phyloP scores from a whole-genome alignment of 2,113 vertebrate species.

The Elachura formosa region DNA sequence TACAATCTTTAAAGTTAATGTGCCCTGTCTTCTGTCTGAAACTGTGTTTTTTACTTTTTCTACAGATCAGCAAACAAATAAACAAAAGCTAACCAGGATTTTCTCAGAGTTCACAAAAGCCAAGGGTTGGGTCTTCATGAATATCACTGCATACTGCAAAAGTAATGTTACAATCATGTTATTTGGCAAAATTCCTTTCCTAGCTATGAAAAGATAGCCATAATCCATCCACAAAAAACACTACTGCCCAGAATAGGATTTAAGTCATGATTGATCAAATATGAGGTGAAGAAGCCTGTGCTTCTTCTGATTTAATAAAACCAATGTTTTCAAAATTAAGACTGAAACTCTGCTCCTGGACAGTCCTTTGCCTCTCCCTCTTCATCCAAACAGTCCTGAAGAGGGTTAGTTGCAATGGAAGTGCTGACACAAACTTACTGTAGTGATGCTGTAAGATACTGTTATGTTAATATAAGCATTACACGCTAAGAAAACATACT shows the following conservation, averaged over 20 bases:
- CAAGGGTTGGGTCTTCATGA: background rate
- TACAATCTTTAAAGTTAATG: background rate
- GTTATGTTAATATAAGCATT: conserved; percentile 16
- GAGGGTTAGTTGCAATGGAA: conserved; percentile 4
- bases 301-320: background rate
- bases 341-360: background rate
- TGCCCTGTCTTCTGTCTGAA: background rate
- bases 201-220: background rate
- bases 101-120: background rate
- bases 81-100: background rate
- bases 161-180: background rate
- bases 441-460: conserved; percentile 7
- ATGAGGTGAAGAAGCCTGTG: background rate
- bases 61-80: background rate
- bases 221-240: conserved; percentile 30
- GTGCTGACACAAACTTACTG: conserved; percentile 19
- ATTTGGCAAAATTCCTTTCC: background rate
- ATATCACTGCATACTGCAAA: background rate
- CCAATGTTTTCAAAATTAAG: background rate
- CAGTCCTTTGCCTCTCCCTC: background rate
- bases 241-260: background rate
- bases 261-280: background rate
- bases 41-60: background rate
- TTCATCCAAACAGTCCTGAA: background rate
- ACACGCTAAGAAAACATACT: conserved; percentile 1